Conservation (phyloP, 2,888 invertebrate genomes). For the Drosophila phalerata region DNA sequence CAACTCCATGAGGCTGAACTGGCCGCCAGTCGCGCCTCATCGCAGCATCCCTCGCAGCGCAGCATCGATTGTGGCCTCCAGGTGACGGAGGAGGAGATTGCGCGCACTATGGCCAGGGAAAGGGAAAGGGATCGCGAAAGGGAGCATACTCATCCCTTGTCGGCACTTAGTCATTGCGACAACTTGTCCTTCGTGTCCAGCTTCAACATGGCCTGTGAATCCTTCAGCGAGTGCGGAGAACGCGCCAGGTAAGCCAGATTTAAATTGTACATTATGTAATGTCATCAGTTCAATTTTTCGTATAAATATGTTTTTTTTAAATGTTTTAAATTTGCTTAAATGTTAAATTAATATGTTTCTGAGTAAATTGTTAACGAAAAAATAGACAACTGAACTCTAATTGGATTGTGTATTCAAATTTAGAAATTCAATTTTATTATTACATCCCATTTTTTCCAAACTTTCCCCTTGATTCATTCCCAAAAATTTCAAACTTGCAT, state of each 20-base stretch:
- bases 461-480: too few species aligned
- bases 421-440: too few species aligned
- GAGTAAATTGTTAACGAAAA: too few species aligned
- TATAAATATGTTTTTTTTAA: too few species aligned
- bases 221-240: constrained; percentile 86
- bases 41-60: constrained; percentile 91
- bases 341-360: too few species aligned
- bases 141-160: constrained; percentile 91
- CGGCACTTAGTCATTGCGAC: constrained; percentile 96
- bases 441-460: too few species aligned
- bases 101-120: constrained; percentile 89
- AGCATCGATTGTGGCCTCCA: constrained; percentile 91
- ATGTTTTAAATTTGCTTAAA: too few species aligned
- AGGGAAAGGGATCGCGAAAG: constrained; percentile 41
- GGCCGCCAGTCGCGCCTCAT: constrained; percentile 83
- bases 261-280: neutral
- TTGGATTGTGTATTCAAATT: too few species aligned
- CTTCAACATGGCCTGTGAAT: constrained; percentile 87
- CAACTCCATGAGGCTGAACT: constrained; percentile 87
- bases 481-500: too few species aligned
- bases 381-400: too few species aligned
- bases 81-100: constrained; percentile 97
- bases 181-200: constrained; percentile 94
- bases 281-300: too few species aligned
- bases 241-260: constrained; percentile 81